Percentiles rank a stretch among this genome's conserved stretches.
Conservation (phyloP, 2,888 invertebrate species). For the Amphipyra berbera region DNA sequence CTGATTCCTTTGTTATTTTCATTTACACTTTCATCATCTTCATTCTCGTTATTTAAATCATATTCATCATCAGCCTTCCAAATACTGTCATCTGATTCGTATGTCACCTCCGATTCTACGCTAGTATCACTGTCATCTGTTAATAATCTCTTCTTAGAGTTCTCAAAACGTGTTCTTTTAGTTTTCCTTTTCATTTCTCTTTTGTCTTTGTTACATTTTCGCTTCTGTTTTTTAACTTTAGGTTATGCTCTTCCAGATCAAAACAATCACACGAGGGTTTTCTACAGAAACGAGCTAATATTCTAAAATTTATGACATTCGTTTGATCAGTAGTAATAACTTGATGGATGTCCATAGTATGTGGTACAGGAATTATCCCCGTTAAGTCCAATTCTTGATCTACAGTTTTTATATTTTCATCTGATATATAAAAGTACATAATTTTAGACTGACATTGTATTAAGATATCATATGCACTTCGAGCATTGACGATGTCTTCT, state of each 20-base stretch:
- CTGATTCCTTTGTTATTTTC: too few relatives aligned
- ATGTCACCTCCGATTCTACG: conserved; percentile 12
- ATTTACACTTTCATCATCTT: too few relatives aligned
- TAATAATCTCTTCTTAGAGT: background rate
- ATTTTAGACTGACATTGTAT: conserved; percentile 14
- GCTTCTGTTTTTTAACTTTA: background rate
- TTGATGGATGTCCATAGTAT: conserved; percentile 23
- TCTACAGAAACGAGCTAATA: conserved; percentile 12
- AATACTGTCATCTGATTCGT: conserved; percentile 11
- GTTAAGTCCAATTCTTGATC: conserved; percentile 5
- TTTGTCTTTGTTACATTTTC: conserved; percentile 1
- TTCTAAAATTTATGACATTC: conserved; percentile 15
- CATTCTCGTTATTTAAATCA: too few relatives aligned
- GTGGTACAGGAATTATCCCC: conserved; percentile 13
- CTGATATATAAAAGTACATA: conserved; percentile 18
- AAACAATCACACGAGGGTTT: conserved; percentile 8
- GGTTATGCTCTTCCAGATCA: background rate
- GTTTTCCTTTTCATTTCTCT: conserved; percentile 4
- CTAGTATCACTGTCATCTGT: conserved; percentile 5
- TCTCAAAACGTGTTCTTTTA: conserved; percentile 5
- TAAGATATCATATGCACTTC: background rate
- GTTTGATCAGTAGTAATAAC: conserved; percentile 17
- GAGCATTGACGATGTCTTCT: conserved; percentile 27
- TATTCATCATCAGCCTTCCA: too few relatives aligned
- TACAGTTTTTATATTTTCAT: conserved; percentile 12